These are phyloP conservation scores for Glareola pratincola DNA, from an alignment of 2,113 vertebrate genomes.

Conservation along the genomic window DNA sequence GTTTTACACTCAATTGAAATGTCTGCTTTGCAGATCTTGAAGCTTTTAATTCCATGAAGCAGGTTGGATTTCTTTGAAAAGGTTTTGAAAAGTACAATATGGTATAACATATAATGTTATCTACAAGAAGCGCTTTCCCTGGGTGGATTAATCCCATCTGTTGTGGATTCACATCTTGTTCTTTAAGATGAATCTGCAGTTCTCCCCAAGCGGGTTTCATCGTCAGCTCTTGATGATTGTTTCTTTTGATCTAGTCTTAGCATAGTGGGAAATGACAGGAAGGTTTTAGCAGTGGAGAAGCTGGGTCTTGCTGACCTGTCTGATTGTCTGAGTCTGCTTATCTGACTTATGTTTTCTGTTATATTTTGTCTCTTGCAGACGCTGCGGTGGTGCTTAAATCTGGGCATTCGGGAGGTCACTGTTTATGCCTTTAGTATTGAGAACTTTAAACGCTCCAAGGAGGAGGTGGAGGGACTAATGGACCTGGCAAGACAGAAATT, in stretches of 20 bases:
- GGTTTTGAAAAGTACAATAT: rapidly evolving
- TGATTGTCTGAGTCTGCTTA: background rate
- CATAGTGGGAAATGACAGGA: background rate
- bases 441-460: constrained; percentile 95
- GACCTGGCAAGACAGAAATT: constrained; percentile 95
- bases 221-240: background rate
- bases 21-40: background rate
- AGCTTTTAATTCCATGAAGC: background rate
- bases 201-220: background rate
- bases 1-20: background rate
- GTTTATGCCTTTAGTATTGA: constrained; percentile 99
- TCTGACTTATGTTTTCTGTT: background rate
- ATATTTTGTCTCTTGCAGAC: constrained; percentile 73
- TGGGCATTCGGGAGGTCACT: constrained; percentile 92
- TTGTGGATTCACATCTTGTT: background rate
- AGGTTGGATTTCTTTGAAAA: background rate
- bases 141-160: background rate
- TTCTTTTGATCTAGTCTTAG: background rate
- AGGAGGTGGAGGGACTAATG: constrained; percentile 95
- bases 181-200: background rate
- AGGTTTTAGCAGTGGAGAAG: background rate
- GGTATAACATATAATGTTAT: background rate
- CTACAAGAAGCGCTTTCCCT: background rate
- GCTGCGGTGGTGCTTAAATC: constrained; percentile 91
- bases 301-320: background rate